Evolutionary conservation across 2,797 vertebrate species (phyloP), one percentile per base, ranked within the genome.

Genomic region (Coendou prehensilis): DNA sequence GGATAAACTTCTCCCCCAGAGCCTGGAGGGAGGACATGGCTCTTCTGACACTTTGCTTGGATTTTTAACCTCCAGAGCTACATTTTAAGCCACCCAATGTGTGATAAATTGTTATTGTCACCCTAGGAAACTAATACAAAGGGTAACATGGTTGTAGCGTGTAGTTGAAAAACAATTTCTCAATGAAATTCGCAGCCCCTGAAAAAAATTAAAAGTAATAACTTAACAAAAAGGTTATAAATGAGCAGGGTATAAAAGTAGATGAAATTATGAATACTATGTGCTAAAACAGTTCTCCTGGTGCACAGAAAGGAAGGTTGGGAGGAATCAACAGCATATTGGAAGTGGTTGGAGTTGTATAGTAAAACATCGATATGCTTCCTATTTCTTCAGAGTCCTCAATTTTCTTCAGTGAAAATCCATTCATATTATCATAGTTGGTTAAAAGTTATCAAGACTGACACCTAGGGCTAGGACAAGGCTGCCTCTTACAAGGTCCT

Each of bases 191-290:
- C 28, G 3, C 30, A 64, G 41, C 14, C 30, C 64, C 15, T 84
- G 9, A 61, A 87, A 91, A 90, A 47, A 91, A 76, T 92, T 85
- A 76, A 73, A 89, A 80, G 5, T 80, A 87, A 81, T 56, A 87
- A 54, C 33, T 83, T 93, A 84, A 14, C 47, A 83, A 88, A 93
- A 28, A 6, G 0, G 23, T 76, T 47, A 79, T 79, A 78, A 33
- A 50, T 28, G 83, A 84, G n/a, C 4, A 87, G 61, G 6, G 15
- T 15, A 56, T 6, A 84, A 45, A 56, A 64, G 2, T 52, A 59
- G 52, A 69, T 81, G 50, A 78, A 52, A 47, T 67, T 80, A 47
- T 76, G 14, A 54, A 76, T 75, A 10, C 22, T 80, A 47, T 33
- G 22, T n/a, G 15, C 28, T 28, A 26, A 88, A 61, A 54, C 3